Evolutionary conservation across 2,797 vertebrate genomes (phyloP).

Genomic region (Caiman crocodilus): DNA sequence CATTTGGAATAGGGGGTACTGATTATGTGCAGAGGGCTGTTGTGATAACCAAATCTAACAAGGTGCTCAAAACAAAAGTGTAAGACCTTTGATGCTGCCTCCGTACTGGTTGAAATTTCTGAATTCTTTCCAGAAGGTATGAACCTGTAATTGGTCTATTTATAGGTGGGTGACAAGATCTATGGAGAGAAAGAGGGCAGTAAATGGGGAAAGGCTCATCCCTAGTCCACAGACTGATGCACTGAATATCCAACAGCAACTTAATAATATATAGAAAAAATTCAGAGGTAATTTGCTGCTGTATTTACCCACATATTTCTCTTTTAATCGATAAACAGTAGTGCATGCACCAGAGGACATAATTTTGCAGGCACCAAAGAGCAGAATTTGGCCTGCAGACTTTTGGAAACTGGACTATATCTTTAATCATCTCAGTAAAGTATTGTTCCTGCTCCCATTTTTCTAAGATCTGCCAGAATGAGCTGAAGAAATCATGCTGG

Average conservation of each 20-base stretch:
- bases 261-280: no score
- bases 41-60: background rate
- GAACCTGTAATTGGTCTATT: no score
- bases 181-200: no score
- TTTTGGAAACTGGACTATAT: conserved; percentile 22
- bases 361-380: background rate
- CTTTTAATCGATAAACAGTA: no score
- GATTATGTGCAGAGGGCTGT: background rate
- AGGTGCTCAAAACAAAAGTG: background rate
- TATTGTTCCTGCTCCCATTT: conserved; percentile 24
- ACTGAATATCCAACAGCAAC: no score
- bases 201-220: no score
- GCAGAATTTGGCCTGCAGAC: background rate
- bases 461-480: background rate
- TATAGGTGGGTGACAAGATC: no score
- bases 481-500: accelerated
- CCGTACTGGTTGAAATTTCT: background rate
- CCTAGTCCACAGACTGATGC: no score
- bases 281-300: no score
- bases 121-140: no score
- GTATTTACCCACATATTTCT: no score
- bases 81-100: background rate
- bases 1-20: background rate
- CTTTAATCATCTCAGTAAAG: conserved; percentile 5
- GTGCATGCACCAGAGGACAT: no score